Evolutionary conservation across 2,797 vertebrate genomes (phyloP).

Genomic region (Choloepus didactylus): DNA sequence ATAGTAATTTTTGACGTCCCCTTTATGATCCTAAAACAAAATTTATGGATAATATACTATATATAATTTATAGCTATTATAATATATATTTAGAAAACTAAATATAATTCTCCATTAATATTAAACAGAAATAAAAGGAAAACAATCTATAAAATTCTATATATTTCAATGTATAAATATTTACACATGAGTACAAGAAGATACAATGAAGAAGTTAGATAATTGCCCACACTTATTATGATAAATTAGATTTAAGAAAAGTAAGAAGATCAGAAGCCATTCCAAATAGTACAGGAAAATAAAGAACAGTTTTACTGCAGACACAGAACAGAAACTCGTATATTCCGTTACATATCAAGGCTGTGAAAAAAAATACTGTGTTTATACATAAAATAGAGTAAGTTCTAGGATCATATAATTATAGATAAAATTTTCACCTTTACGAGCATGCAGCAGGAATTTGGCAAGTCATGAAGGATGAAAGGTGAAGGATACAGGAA

Average conservation of each 20-base stretch:
- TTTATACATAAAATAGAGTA: neutral
- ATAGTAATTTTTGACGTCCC: neutral
- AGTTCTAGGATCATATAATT: neutral
- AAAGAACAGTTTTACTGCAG: neutral
- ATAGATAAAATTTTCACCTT: neutral
- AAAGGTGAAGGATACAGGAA: neutral
- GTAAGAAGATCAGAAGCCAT: neutral
- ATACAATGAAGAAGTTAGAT: slow-evolving; percentile 24
- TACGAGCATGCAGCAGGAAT: neutral
- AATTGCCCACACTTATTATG: neutral
- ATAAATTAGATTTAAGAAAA: slow-evolving; percentile 1
- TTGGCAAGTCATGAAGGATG: neutral
- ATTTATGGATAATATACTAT: neutral
- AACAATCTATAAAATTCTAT: neutral
- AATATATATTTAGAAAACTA: neutral
- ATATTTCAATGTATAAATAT: slow-evolving; percentile 48
- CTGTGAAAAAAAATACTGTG: neutral
- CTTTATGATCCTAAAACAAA: slow-evolving; percentile 37
- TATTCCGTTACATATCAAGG: slow-evolving; percentile 3
- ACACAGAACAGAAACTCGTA: neutral
- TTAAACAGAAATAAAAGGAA: slow-evolving; percentile 23
- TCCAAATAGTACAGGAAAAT: neutral
- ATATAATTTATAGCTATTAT: too few species aligned
- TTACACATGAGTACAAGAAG: neutral
- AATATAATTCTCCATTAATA: neutral